Percentiles rank a stretch among this genome's conserved stretches.
phyloP scores from a whole-genome alignment of 1,140 invertebrate genomes.

The Holcopasites calliopsidis region DNA sequence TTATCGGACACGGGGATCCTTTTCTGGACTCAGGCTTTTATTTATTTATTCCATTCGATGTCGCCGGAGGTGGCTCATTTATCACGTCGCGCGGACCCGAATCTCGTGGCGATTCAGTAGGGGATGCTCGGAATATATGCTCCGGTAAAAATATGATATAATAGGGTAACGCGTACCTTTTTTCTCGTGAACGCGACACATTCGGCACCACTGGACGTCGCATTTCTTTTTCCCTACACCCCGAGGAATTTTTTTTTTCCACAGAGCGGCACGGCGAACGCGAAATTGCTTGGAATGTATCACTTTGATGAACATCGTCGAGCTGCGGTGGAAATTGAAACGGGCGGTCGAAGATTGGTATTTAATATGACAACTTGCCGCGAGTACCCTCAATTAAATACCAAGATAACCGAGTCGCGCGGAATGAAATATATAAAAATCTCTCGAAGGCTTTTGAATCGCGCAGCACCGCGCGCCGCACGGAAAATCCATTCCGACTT shows the following conservation, averaged over 20 bases:
- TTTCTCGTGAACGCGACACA: not conserved
- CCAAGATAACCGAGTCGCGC: no score
- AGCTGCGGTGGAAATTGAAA: not conserved
- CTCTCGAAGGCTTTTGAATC: no score
- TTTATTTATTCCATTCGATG: conserved; percentile 22
- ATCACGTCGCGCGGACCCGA: not conserved
- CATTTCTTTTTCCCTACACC: not conserved
- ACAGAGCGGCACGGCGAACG: not conserved
- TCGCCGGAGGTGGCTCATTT: not conserved
- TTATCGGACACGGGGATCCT: not conserved
- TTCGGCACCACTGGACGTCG: not conserved
- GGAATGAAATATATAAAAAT: no score
- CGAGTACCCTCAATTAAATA: no score
- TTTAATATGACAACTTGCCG: not conserved
- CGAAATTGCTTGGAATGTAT: not conserved
- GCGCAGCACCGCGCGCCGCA: no score
- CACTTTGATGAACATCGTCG: not conserved
- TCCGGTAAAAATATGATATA: conserved; percentile 4
- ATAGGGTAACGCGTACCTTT: not conserved
- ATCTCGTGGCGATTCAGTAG: not conserved
- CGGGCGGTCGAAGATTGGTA: no score
- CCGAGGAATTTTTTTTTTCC: not conserved
- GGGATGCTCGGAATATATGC: not conserved
- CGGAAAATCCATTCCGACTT: not conserved
- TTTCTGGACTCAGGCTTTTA: not conserved